Conservation (phyloP, 2,797 vertebrate species). For the Lagocephalus sceleratus region DNA sequence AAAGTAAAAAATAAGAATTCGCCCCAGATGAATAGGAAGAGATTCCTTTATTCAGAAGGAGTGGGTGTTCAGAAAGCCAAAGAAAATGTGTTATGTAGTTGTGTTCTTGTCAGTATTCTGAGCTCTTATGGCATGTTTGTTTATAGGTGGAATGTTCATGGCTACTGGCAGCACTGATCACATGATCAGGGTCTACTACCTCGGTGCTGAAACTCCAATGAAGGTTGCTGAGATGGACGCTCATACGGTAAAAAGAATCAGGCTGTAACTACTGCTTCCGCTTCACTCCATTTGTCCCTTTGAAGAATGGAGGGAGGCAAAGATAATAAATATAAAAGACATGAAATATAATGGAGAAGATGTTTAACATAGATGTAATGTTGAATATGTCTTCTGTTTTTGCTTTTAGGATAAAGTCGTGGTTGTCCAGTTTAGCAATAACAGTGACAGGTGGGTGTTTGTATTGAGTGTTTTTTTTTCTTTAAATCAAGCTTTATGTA, state of each 20-base stretch:
- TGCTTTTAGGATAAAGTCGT: conserved; percentile 92
- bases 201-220: conserved; percentile 89
- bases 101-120: background rate
- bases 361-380: background rate
- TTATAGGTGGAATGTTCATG: conserved; percentile 95
- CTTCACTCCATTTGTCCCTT: background rate
- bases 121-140: conserved; percentile 3
- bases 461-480: background rate
- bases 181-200: conserved; percentile 94
- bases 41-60: no score
- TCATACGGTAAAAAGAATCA: conserved; percentile 82
- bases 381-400: conserved; percentile 11
- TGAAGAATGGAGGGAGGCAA: background rate
- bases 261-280: background rate
- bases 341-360: background rate
- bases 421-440: conserved; percentile 97
- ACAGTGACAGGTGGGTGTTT: conserved; percentile 86
- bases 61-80: no score
- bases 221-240: conserved; percentile 94
- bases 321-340: background rate
- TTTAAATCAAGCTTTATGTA: background rate
- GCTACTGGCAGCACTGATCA: conserved; percentile 96
- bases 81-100: background rate
- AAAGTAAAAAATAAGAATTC: no score
- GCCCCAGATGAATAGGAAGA: no score